Evolutionary conservation across 2,888 invertebrate genomes (phyloP).

Genomic region (Phragmatobia fuliginosa): DNA sequence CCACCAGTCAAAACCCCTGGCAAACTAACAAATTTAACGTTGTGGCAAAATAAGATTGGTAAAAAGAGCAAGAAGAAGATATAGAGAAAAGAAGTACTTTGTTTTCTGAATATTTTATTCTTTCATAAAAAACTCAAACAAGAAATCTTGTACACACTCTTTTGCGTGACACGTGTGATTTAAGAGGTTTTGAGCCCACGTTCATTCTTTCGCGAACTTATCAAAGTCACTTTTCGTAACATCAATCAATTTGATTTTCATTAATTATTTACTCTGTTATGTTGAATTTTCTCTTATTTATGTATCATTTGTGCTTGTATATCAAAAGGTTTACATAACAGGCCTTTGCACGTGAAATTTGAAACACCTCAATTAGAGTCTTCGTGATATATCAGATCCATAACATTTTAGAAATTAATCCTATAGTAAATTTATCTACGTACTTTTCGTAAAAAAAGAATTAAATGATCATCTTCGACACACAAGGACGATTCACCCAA

Average conservation of each 20-base stretch:
- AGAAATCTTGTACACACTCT: background rate
- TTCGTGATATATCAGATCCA: too few relatives aligned
- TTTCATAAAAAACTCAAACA: background rate
- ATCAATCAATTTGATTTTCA: background rate
- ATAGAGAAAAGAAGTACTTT: too few relatives aligned
- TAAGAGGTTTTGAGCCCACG: background rate
- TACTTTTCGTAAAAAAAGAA: too few relatives aligned
- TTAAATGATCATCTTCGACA: too few relatives aligned
- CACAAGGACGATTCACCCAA: too few relatives aligned
- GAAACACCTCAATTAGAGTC: background rate
- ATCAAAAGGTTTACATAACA: background rate
- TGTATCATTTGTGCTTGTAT: background rate
- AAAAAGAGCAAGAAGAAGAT: too few relatives aligned
- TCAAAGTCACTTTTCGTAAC: slow-evolving; percentile 1
- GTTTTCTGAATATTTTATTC: too few relatives aligned
- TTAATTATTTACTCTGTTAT: background rate
- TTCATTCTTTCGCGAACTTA: background rate
- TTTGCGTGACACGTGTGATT: background rate
- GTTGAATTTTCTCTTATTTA: background rate
- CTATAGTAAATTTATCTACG: too few relatives aligned
- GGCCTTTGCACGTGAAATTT: background rate
- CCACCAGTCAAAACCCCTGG: too few relatives aligned
- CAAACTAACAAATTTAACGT: too few relatives aligned
- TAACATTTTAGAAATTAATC: too few relatives aligned
- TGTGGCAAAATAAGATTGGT: too few relatives aligned